A percentile compares a stretch with the other conserved stretches of the same genome.
Evolutionary conservation across 2,113 vertebrate species (phyloP).

Genomic region (Rhinichthys klamathensis): DNA sequence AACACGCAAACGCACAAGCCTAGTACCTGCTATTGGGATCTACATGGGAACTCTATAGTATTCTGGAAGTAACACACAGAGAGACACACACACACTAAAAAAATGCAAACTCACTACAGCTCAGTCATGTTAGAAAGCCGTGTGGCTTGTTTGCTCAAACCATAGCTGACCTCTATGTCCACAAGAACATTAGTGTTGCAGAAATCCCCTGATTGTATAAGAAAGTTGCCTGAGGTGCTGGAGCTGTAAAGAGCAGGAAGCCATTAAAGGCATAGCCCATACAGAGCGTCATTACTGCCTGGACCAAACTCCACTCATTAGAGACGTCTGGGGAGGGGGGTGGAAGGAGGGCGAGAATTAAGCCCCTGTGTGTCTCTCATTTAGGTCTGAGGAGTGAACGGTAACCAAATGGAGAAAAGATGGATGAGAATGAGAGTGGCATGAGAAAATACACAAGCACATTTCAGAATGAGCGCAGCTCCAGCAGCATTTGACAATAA

Average conservation of each 20-base stretch:
- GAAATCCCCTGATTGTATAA: constrained; percentile 66
- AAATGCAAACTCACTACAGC: constrained; percentile 25
- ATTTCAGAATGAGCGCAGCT: background rate
- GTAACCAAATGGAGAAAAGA: constrained; percentile 11
- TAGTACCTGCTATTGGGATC: constrained; percentile 25
- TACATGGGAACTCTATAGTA: constrained; percentile 33
- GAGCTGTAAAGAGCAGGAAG: constrained; percentile 80
- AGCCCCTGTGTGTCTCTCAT: constrained; percentile 66
- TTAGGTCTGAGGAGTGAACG: constrained; percentile 47
- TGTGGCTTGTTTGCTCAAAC: constrained; percentile 17
- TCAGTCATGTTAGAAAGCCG: constrained; percentile 9
- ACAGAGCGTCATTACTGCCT: constrained; percentile 75
- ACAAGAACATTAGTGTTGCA: constrained; percentile 49
- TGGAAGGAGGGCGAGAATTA: constrained; percentile 61
- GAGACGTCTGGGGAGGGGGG: constrained; percentile 61
- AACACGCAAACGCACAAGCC: constrained; percentile 29
- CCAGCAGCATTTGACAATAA: background rate
- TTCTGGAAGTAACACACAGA: constrained; percentile 15
- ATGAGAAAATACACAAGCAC: background rate
- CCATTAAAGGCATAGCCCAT: constrained; percentile 73
- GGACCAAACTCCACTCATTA: constrained; percentile 77
- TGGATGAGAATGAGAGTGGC: constrained; percentile 13
- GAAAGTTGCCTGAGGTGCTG: constrained; percentile 63
- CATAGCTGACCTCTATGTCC: constrained; percentile 34
- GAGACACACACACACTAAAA: constrained; percentile 17